A percentile compares a stretch with the other conserved stretches of the same genome.
Evolutionary conservation across 2,888 invertebrate genomes (phyloP).

Genomic region (Nesidiocoris tenuis): DNA sequence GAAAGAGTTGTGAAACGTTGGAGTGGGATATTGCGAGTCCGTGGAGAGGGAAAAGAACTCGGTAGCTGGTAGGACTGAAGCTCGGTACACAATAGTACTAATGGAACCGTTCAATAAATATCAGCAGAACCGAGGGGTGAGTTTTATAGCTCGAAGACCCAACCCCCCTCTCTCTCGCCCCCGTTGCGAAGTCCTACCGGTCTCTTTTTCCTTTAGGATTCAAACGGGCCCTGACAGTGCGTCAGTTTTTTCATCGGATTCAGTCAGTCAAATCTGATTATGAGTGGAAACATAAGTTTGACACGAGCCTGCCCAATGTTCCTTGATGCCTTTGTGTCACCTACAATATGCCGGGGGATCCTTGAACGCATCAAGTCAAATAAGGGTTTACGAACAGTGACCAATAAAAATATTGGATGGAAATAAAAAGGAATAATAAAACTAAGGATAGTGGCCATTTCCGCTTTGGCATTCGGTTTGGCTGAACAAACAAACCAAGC

Average conservation of each 20-base stretch:
- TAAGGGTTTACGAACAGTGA: slow-evolving; percentile 37
- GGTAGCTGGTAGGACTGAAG: neutral
- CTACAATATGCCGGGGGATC: slow-evolving; percentile 14
- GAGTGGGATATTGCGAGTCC: neutral
- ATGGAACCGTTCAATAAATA: slow-evolving; percentile 46
- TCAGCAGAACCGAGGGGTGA: slow-evolving; percentile 5
- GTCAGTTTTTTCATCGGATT: slow-evolving; percentile 6
- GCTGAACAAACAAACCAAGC: slow-evolving; percentile 18
- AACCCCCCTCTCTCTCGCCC: neutral
- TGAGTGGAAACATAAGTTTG: slow-evolving; percentile 43
- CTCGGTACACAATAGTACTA: slow-evolving; percentile 36
- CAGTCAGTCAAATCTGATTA: slow-evolving; percentile 41
- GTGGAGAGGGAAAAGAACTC: neutral
- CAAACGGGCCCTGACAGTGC: slow-evolving; percentile 6
- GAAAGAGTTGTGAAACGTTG: slow-evolving; percentile 44
- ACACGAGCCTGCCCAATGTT: slow-evolving; percentile 42
- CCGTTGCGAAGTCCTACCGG: no score
- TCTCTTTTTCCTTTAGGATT: neutral
- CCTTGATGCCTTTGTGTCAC: slow-evolving; percentile 34
- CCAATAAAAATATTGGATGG: slow-evolving; percentile 38
- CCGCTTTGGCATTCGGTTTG: neutral
- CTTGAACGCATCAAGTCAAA: slow-evolving; percentile 14
- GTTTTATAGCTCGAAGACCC: slow-evolving; percentile 8
- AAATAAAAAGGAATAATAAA: slow-evolving; percentile 10
- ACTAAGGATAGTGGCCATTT: neutral